Conservation (phyloP, 2,113 vertebrate genomes). For the Turnix velox region DNA sequence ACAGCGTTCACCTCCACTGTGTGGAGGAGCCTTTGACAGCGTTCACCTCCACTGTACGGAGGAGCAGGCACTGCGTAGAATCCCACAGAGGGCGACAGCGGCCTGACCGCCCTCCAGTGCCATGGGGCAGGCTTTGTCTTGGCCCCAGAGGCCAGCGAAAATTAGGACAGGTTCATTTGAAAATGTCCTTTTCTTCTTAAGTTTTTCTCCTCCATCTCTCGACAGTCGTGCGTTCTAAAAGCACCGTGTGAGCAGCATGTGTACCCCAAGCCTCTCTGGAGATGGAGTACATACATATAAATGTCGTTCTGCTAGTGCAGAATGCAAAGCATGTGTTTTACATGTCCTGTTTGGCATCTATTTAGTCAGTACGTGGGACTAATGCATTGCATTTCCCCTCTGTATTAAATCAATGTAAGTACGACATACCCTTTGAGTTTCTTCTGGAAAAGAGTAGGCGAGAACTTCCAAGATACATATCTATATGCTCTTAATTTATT, state of each 20-base stretch:
- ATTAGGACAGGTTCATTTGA: accelerated
- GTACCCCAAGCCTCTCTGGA: accelerated
- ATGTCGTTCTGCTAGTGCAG: not conserved
- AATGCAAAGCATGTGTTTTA: accelerated
- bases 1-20: accelerated
- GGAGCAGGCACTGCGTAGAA: accelerated
- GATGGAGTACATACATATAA: accelerated
- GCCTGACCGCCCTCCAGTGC: not conserved
- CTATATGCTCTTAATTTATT: not conserved
- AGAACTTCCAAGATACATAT: not conserved
- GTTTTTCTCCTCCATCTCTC: accelerated
- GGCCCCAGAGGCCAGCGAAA: no score
- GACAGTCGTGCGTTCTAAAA: accelerated
- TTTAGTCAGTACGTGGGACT: not conserved
- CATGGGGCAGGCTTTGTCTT: accelerated
- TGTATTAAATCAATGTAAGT: not conserved
- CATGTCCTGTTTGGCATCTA: not conserved
- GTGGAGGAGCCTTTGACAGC: accelerated
- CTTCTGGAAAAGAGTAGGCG: not conserved
- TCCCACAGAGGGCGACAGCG: not conserved
- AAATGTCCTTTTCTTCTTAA: not conserved
- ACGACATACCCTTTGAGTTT: not conserved
- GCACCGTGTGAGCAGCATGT: accelerated
- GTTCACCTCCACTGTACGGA: accelerated
- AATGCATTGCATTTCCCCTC: not conserved